A percentile compares a stretch with the other conserved stretches of the same genome.
Conservation (phyloP, 2,113 vertebrate species). For the Climacteris rufus region DNA sequence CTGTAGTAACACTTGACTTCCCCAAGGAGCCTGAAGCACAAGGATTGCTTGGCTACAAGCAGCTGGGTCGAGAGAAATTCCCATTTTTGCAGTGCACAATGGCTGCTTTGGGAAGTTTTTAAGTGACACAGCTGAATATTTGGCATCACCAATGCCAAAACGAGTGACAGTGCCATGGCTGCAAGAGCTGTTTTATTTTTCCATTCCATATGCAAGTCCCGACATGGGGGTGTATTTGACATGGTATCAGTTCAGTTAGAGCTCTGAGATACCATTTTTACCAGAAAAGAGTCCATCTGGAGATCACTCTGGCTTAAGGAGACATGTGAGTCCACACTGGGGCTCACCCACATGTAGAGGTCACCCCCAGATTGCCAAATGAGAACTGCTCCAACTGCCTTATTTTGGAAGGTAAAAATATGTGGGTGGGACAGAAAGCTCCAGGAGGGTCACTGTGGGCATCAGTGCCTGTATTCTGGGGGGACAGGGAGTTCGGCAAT, state of each 20-base stretch:
- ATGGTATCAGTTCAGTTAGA: background rate
- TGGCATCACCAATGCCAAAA: background rate
- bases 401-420: background rate
- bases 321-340: background rate
- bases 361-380: background rate
- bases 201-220: background rate
- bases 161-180: background rate
- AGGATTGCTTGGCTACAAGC: background rate
- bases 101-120: background rate
- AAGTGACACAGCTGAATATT: background rate
- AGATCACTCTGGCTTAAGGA: background rate
- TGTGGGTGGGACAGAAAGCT: background rate
- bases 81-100: background rate
- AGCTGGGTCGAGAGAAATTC: background rate
- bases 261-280: background rate
- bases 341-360: background rate
- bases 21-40: background rate
- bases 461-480: background rate
- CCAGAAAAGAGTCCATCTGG: no score
- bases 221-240: background rate
- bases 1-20: background rate
- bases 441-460: background rate
- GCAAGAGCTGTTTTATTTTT: constrained; percentile 13
- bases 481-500: background rate
- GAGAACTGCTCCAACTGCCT: background rate